Base-by-base conservation (phyloP, 2,888 invertebrate species). In the Hyppa rectilinea region DNA sequence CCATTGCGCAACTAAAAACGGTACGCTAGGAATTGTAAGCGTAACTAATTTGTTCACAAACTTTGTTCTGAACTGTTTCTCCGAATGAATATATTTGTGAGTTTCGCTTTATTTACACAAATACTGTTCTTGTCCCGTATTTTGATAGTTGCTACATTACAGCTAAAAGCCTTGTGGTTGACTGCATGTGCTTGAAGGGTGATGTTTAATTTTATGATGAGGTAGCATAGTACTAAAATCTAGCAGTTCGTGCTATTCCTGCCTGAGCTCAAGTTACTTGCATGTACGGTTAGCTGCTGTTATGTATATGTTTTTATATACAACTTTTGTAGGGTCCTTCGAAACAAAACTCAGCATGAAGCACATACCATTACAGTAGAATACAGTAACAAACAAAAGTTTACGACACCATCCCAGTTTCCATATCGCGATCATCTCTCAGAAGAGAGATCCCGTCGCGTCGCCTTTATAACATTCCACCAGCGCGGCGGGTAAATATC, bases 11-110 rank as follows among this genome's bases (percentile, higher is more conserved):
- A 70, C 80, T 75, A 64, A 65, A 75, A 72, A 73, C 59, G 68
- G 71, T 60, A 61, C 58, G 61, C 66, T 69, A 43, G 55, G 61
- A 64, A 78, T 67, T 71, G 77, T 77, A 71, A 80, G 58, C 70
- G 74, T 65, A 75, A 80, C 81, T 80, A 83, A 85, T 83, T 85
- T 76, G 63, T 61, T 55, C 43, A 14, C 20, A 40, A 83, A 83
- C 68, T 85, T 75, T 80, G 77, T 71, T 73, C 9, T 31, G 14
- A 63, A 85, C 61, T 70, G 64, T 63, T 81, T 65, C 62, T 64
- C 31, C 43, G n/a, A 71, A 84, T 82, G 66, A 71, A 84, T 81
- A 74, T 74, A 73, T 79, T 82, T 74, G 64, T 14, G 63, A 53
- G 50, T 66, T 66, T 45, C 55, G 26, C 60, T 71, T 71, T 71